phyloP scores from a whole-genome alignment of 2,113 vertebrate species.

The Corynorhinus townsendii region DNA sequence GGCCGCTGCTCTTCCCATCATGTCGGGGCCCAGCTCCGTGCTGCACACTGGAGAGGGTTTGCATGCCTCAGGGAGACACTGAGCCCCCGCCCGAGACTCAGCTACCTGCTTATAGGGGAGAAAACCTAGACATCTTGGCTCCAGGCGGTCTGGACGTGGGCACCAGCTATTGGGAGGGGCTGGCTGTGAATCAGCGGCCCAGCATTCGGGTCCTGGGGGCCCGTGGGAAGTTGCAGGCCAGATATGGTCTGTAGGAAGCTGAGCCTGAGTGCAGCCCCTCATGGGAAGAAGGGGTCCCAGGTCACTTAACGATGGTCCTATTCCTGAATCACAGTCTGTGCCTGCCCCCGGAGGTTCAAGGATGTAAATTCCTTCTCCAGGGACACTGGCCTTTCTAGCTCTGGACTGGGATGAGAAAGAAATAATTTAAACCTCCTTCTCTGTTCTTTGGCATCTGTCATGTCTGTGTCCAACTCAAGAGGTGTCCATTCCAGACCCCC shows the following conservation, averaged over 20 bases:
- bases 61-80: neutral
- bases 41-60: neutral
- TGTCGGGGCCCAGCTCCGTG: neutral
- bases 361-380: neutral
- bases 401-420: neutral
- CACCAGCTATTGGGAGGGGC: neutral
- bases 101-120: neutral
- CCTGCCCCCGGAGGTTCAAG: neutral
- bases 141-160: neutral
- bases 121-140: neutral
- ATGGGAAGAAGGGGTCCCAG: neutral
- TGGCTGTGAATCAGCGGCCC: neutral
- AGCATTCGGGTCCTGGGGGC: too few relatives aligned
- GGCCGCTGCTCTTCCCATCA: too few relatives aligned
- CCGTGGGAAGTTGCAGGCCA: neutral
- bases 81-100: neutral
- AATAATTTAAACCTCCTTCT: neutral
- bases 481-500: neutral
- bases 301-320: neutral
- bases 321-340: neutral
- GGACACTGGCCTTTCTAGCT: neutral
- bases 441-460: neutral
- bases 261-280: neutral
- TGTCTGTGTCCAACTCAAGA: neutral
- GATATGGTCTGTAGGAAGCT: neutral